Evolutionary conservation across 92 coral and sea anemone genomes (phyloP).

Genomic region (Chrysogorgia sp.): DNA sequence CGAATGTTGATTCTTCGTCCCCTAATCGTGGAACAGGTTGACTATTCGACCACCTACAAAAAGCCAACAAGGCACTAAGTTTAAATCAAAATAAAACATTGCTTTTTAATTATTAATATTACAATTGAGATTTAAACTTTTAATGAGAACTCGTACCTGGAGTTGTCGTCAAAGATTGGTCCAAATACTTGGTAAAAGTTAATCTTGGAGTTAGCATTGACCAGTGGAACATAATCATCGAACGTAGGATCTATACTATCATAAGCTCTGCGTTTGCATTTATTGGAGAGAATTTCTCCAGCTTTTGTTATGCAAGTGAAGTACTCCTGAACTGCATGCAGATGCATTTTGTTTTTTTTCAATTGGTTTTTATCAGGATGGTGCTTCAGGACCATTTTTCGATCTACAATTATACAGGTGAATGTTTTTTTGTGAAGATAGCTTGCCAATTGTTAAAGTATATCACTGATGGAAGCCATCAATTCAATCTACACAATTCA

Average conservation of each 20-base stretch:
- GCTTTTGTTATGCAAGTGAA: slow-evolving; percentile 95
- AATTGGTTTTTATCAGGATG: slow-evolving; percentile 90
- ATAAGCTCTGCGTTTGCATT: slow-evolving; percentile 77
- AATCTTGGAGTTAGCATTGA: slow-evolving; percentile 70
- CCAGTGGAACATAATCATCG: slow-evolving; percentile 81
- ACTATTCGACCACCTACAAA: slow-evolving; percentile 79
- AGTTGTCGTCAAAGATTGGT: slow-evolving; percentile 80
- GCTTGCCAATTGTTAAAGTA: neutral
- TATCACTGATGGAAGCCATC: neutral
- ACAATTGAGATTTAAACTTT: neutral
- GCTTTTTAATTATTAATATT: neutral
- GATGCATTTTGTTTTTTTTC: slow-evolving; percentile 37
- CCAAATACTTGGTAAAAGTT: slow-evolving; percentile 83
- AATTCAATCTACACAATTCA: neutral
- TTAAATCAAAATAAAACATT: neutral
- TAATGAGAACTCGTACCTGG: slow-evolving; percentile 59
- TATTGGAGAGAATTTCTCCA: slow-evolving; percentile 80
- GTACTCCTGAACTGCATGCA: slow-evolving; percentile 60
- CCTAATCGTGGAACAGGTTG: slow-evolving; percentile 83
- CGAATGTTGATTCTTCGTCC: slow-evolving; percentile 79
- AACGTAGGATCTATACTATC: slow-evolving; percentile 88
- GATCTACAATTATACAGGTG: slow-evolving; percentile 51
- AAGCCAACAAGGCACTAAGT: slow-evolving; percentile 5
- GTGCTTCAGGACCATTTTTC: slow-evolving; percentile 89
- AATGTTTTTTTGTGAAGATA: neutral